Conservation (phyloP, 2,888 invertebrate species). For the Charanyca ferruginea region DNA sequence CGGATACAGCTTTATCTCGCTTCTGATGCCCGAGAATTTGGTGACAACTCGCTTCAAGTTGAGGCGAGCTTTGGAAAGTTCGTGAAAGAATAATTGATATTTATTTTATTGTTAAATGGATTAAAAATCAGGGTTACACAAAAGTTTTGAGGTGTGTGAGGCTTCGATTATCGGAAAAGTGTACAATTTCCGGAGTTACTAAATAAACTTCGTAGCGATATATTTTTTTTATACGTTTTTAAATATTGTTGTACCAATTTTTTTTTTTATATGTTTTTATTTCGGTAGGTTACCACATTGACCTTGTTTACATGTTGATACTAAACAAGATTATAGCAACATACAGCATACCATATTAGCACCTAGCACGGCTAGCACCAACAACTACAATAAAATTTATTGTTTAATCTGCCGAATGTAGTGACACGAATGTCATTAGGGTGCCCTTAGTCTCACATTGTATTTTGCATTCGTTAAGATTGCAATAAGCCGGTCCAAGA, state of each 20-base stretch:
- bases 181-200: conserved; percentile 24
- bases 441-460: conserved; percentile 76
- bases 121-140: not conserved
- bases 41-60: conserved; percentile 65
- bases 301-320: not conserved
- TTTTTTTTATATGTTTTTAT: not conserved
- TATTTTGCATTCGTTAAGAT: conserved; percentile 79
- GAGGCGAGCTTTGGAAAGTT: conserved; percentile 39
- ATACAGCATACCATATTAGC: not conserved
- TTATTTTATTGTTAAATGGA: conserved; percentile 13
- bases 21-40: conserved; percentile 77
- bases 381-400: conserved; percentile 50
- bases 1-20: conserved; percentile 82
- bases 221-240: not conserved
- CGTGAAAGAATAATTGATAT: conserved; percentile 14
- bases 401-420: conserved; percentile 65
- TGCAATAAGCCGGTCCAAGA: conserved; percentile 76
- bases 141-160: not conserved
- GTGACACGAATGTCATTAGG: conserved; percentile 69
- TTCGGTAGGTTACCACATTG: not conserved
- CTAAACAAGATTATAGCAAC: not conserved
- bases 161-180: conserved; percentile 21
- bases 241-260: not conserved
- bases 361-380: conserved; percentile 29
- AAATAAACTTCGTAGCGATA: conserved; percentile 6